These are phyloP conservation scores for Decapterus maruadsi DNA, from an alignment of 2,797 vertebrate species.

Conservation along the genomic window DNA sequence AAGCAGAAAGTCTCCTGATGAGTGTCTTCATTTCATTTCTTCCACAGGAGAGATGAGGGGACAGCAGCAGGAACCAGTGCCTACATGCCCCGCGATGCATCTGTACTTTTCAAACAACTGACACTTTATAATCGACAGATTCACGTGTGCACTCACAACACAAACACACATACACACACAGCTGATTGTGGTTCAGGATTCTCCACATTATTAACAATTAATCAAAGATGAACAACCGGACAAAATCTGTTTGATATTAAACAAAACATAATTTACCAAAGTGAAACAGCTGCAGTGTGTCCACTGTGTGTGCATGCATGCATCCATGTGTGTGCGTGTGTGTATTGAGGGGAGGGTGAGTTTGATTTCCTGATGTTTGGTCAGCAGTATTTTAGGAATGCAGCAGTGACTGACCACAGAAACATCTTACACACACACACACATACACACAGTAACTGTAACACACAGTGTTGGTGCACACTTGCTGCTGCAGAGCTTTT, in stretches of 20 bases:
- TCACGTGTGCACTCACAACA: no score
- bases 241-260: not conserved
- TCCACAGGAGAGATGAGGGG: not conserved
- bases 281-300: not conserved
- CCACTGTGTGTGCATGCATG: not conserved
- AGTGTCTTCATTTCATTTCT: constrained; percentile 10
- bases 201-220: no score
- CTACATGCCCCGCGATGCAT: no score
- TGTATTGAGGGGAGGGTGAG: not conserved
- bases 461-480: no score
- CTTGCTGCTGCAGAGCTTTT: no score
- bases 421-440: not conserved
- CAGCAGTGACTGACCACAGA: constrained; percentile 28
- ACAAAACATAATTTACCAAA: not conserved
- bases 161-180: no score
- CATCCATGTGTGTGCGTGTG: not conserved
- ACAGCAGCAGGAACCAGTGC: not conserved
- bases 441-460: no score
- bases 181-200: not conserved
- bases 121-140: no score
- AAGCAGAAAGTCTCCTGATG: constrained; percentile 9
- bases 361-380: constrained; percentile 30
- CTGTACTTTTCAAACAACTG: no score
- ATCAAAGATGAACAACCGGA: no score
- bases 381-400: constrained; percentile 48